A percentile compares a stretch with the other conserved stretches of the same genome.
phyloP scores from a whole-genome alignment of 2,888 invertebrate genomes.

The Spilarctia lutea region DNA sequence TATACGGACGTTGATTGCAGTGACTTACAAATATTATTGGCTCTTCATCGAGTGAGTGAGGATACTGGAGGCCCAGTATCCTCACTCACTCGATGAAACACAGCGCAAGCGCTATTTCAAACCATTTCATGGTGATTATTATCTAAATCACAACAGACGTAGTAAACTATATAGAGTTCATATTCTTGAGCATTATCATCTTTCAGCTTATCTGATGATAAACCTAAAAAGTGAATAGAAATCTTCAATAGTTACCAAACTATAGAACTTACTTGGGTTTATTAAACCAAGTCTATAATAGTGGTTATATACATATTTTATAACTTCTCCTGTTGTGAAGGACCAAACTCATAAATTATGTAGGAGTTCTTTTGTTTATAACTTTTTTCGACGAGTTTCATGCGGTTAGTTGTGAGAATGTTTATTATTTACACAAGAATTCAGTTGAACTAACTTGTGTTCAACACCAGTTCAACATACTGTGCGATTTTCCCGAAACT shows the following conservation, averaged over 20 bases:
- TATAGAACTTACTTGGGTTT: constrained; percentile 19
- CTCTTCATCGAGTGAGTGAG: too few species aligned
- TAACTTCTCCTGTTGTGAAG: constrained; percentile 27
- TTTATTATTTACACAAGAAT: constrained; percentile 18
- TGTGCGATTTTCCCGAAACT: too few species aligned
- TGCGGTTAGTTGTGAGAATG: constrained; percentile 16
- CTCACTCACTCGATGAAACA: too few species aligned
- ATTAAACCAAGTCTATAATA: constrained; percentile 24
- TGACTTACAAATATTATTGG: neutral
- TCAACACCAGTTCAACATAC: neutral
- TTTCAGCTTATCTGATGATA: too few species aligned
- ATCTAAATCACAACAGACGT: neutral
- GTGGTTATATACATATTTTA: constrained; percentile 44
- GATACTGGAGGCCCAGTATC: too few species aligned
- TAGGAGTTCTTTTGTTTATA: constrained; percentile 27
- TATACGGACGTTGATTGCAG: neutral
- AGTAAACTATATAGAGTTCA: too few species aligned
- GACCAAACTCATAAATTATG: constrained; percentile 22
- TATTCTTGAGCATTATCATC: too few species aligned
- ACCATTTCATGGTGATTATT: neutral
- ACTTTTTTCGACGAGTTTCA: constrained; percentile 16
- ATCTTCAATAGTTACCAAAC: neutral
- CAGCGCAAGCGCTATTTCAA: too few species aligned
- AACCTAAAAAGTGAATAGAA: too few species aligned
- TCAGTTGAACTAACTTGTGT: constrained; percentile 4